A percentile compares a stretch with the other conserved stretches of the same genome.
phyloP scores from a whole-genome alignment of 2,888 invertebrate species.

The Caenorhabditis macrosperma region DNA sequence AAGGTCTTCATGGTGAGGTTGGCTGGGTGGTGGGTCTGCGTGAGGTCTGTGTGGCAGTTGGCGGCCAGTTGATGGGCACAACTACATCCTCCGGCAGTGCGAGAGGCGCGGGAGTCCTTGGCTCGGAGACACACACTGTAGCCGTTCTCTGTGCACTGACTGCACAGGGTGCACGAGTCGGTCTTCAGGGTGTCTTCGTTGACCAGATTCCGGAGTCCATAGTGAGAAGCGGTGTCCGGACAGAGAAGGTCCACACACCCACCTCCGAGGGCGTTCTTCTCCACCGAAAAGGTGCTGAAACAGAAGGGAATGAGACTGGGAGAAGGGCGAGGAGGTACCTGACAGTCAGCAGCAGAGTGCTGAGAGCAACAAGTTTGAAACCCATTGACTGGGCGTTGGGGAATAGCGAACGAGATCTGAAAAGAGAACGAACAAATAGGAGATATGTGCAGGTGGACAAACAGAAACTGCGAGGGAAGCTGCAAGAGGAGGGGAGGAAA shows the following conservation, averaged over 20 bases:
- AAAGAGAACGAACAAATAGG: conserved; percentile 39
- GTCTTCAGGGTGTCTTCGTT: conserved; percentile 68
- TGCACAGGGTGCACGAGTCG: conserved; percentile 71
- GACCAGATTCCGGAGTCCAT: conserved; percentile 64
- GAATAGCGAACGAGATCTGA: conserved; percentile 36
- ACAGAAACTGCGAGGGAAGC: conserved; percentile 29
- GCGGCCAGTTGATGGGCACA: conserved; percentile 69
- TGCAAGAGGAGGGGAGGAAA: conserved; percentile 25
- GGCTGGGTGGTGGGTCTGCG: conserved; percentile 59
- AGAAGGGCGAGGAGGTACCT: conserved; percentile 7
- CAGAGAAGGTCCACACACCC: conserved; percentile 69
- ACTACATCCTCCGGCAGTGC: conserved; percentile 62
- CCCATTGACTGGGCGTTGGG: conserved; percentile 45
- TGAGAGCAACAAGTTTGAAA: conserved; percentile 55
- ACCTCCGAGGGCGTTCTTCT: conserved; percentile 58
- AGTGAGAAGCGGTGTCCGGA: conserved; percentile 64
- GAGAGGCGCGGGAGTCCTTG: conserved; percentile 58
- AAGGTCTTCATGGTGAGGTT: conserved; percentile 68
- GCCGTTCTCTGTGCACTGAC: conserved; percentile 75
- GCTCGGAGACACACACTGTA: conserved; percentile 64
- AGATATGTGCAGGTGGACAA: conserved; percentile 38
- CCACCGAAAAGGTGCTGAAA: conserved; percentile 63
- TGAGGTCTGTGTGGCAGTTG: conserved; percentile 67
- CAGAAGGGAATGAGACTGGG: background rate
- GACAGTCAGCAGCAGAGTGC: conserved; percentile 49